Percentiles rank a stretch among this genome's conserved stretches.
phyloP scores from a whole-genome alignment of 2,797 vertebrate genomes.

The Alauda arvensis region DNA sequence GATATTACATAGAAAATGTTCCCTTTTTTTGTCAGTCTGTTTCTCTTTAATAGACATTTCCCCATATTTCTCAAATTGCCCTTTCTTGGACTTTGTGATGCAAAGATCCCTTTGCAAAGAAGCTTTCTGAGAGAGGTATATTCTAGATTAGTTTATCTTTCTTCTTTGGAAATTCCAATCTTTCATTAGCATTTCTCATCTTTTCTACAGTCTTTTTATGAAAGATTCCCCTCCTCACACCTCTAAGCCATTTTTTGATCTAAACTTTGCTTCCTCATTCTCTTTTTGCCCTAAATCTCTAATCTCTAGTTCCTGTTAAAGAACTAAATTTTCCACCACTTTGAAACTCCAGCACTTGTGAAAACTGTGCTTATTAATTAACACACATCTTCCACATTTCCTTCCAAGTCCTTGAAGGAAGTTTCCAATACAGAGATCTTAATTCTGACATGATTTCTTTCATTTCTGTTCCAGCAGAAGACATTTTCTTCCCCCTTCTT shows the following conservation, averaged over 20 bases:
- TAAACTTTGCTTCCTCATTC: conserved; percentile 1
- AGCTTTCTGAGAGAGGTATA: background rate
- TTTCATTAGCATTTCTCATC: background rate
- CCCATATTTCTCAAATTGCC: background rate
- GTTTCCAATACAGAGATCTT: background rate
- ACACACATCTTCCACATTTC: background rate
- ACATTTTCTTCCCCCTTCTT: background rate
- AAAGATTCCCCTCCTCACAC: background rate
- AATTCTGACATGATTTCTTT: conserved; percentile 17
- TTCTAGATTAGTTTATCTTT: background rate
- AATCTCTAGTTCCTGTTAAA: background rate
- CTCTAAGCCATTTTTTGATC: background rate
- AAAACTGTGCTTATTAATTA: conserved; percentile 1
- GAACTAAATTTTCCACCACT: background rate
- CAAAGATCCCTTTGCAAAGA: background rate
- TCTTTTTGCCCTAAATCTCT: background rate
- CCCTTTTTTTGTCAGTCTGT: background rate
- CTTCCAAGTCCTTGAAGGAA: conserved; percentile 38
- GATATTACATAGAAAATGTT: background rate
- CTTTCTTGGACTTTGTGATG: background rate
- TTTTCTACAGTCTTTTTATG: background rate
- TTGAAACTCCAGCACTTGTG: background rate
- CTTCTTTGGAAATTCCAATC: background rate
- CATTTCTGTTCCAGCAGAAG: conserved; percentile 24
- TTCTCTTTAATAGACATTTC: background rate